These are phyloP conservation scores for Ferdinandea cuprea DNA, from an alignment of 2,888 invertebrate species.

Conservation along the genomic window DNA sequence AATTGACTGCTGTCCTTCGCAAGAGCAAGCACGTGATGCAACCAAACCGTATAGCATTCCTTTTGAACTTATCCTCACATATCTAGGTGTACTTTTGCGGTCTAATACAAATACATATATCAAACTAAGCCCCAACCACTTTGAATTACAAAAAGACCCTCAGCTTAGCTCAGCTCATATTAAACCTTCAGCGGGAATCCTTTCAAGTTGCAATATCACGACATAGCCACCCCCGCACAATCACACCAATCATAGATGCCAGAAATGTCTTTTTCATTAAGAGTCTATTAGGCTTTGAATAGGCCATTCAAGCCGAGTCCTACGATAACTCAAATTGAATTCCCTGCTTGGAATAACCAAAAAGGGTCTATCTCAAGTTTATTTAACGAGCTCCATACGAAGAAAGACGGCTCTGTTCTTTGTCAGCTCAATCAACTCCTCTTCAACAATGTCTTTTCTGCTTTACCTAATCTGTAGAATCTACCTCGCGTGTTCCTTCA, in stretches of 20 bases:
- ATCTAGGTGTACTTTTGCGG: too few relatives aligned
- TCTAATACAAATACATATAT: too few relatives aligned
- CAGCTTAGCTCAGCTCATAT: too few relatives aligned
- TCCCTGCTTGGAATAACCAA: constrained; percentile 20
- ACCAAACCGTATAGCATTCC: too few relatives aligned
- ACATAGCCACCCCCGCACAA: background rate
- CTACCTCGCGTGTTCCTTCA: constrained; percentile 27
- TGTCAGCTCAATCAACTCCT: constrained; percentile 36
- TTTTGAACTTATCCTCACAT: too few relatives aligned
- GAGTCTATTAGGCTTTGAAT: background rate
- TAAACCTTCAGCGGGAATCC: too few relatives aligned
- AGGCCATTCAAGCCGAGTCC: background rate
- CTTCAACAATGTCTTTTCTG: constrained; percentile 17
- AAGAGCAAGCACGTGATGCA: too few relatives aligned
- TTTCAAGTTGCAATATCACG: background rate
- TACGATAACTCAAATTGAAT: constrained; percentile 4
- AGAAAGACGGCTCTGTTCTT: constrained; percentile 20
- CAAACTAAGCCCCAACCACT: too few relatives aligned
- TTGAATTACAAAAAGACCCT: too few relatives aligned
- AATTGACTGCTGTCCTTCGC: too few relatives aligned
- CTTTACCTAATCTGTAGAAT: constrained; percentile 44
- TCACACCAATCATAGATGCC: background rate
- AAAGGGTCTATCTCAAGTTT: background rate
- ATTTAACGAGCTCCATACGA: background rate
- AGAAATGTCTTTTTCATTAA: background rate